Percentiles rank a stretch among this genome's conserved stretches.
Evolutionary conservation across 2,888 invertebrate genomes (phyloP).

Genomic region (Dynastes tityus): DNA sequence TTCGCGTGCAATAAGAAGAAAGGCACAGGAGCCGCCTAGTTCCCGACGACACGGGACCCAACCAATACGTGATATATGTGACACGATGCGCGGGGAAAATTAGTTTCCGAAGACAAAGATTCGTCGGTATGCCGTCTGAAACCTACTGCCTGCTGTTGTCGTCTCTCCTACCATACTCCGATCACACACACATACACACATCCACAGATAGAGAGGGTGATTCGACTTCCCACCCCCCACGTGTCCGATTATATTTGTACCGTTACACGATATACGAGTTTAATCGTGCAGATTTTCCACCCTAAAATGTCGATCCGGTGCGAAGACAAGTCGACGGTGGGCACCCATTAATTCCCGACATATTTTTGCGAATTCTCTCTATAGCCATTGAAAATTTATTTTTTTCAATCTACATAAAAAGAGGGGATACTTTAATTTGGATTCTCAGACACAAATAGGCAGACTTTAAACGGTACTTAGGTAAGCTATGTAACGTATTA

Average conservation of each 20-base stretch:
- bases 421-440: background rate
- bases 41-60: constrained; percentile 48
- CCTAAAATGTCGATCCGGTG: constrained; percentile 32
- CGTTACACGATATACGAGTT: constrained; percentile 61
- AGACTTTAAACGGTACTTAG: too few species aligned
- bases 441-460: too few species aligned
- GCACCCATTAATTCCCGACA: constrained; percentile 26
- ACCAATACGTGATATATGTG: constrained; percentile 71
- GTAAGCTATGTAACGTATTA: too few species aligned
- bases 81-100: constrained; percentile 68
- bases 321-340: background rate
- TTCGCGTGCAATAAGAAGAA: constrained; percentile 55
- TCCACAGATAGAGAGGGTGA: constrained; percentile 16
- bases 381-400: constrained; percentile 12
- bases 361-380: constrained; percentile 8
- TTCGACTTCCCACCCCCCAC: constrained; percentile 9
- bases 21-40: background rate
- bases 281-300: constrained; percentile 46
- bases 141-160: constrained; percentile 36
- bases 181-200: constrained; percentile 3
- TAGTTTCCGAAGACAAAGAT: constrained; percentile 67
- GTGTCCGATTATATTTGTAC: constrained; percentile 63
- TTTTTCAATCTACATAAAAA: background rate
- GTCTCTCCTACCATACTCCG: constrained; percentile 31
- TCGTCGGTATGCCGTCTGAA: constrained; percentile 53